Evolutionary conservation across 2,797 vertebrate species (phyloP).

Genomic region (Cyprinella venusta): DNA sequence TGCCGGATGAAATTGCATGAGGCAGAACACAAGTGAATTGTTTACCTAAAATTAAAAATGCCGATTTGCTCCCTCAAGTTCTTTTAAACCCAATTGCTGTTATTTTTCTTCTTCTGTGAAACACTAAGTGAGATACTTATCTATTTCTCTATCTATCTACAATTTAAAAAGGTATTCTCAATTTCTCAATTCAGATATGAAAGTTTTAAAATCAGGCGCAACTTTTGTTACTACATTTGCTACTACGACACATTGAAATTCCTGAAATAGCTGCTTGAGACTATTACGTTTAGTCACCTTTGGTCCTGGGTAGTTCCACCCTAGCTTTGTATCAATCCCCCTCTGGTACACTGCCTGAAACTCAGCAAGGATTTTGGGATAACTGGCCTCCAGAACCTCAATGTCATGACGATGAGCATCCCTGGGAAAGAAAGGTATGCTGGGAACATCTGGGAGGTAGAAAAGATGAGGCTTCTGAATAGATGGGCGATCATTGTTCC

Average conservation of each 20-base stretch:
- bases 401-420: slow-evolving; percentile 90
- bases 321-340: slow-evolving; percentile 76
- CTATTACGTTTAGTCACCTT: slow-evolving; percentile 68
- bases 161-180: background rate
- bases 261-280: background rate
- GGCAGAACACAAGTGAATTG: background rate
- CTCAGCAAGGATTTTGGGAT: slow-evolving; percentile 81
- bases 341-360: slow-evolving; percentile 81
- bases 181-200: background rate
- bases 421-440: slow-evolving; percentile 85
- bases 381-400: slow-evolving; percentile 84
- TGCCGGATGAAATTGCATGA: background rate
- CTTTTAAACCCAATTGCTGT: background rate
- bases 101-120: background rate
- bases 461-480: slow-evolving; percentile 88
- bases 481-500: slow-evolving; percentile 74
- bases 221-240: background rate
- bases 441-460: slow-evolving; percentile 88
- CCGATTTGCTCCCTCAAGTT: too few relatives aligned
- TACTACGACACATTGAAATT: background rate
- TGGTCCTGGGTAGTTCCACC: slow-evolving; percentile 76
- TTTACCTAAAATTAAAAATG: background rate
- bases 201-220: background rate
- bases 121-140: background rate
- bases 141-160: background rate